phyloP scores from a whole-genome alignment of 2,888 invertebrate genomes.

The Mesopsocus fuscifrons region DNA sequence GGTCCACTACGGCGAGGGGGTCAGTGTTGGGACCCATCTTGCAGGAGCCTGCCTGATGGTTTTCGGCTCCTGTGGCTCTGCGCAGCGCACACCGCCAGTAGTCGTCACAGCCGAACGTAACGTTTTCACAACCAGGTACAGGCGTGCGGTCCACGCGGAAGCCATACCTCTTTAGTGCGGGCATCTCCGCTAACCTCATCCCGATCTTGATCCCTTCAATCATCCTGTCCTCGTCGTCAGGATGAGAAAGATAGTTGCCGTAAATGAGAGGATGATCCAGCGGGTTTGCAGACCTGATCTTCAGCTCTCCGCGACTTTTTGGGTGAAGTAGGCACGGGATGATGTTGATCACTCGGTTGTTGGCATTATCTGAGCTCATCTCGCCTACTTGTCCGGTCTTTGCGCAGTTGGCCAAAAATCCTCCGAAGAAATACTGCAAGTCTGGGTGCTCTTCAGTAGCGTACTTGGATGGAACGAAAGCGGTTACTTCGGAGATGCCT shows the following conservation, averaged over 20 bases:
- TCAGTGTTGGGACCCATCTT: slow-evolving; percentile 39
- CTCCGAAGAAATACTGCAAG: slow-evolving; percentile 71
- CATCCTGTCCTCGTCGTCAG: slow-evolving; percentile 58
- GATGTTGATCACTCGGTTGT: slow-evolving; percentile 40
- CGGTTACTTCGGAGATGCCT: slow-evolving; percentile 72
- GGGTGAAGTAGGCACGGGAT: slow-evolving; percentile 73
- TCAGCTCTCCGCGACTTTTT: slow-evolving; percentile 61
- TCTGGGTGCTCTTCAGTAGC: slow-evolving; percentile 67
- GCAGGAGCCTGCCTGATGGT: slow-evolving; percentile 43
- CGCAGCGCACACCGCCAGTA: slow-evolving; percentile 41
- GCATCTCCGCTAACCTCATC: slow-evolving; percentile 48
- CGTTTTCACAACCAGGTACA: slow-evolving; percentile 51
- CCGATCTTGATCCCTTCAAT: slow-evolving; percentile 71
- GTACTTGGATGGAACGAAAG: slow-evolving; percentile 61
- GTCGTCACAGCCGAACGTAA: slow-evolving; percentile 45
- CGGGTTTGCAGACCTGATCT: slow-evolving; percentile 58
- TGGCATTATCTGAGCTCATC: slow-evolving; percentile 37
- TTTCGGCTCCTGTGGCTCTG: slow-evolving; percentile 38
- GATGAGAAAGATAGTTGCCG: slow-evolving; percentile 60
- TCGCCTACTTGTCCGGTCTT: slow-evolving; percentile 75
- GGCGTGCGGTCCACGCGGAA: slow-evolving; percentile 54
- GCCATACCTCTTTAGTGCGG: slow-evolving; percentile 41
- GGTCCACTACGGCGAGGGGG: slow-evolving; percentile 36
- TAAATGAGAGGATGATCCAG: slow-evolving; percentile 64
- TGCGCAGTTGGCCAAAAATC: slow-evolving; percentile 68